These are phyloP conservation scores for Brachionus manjavacas DNA, from an alignment of 1,140 invertebrate genomes.

Conservation along the genomic window DNA sequence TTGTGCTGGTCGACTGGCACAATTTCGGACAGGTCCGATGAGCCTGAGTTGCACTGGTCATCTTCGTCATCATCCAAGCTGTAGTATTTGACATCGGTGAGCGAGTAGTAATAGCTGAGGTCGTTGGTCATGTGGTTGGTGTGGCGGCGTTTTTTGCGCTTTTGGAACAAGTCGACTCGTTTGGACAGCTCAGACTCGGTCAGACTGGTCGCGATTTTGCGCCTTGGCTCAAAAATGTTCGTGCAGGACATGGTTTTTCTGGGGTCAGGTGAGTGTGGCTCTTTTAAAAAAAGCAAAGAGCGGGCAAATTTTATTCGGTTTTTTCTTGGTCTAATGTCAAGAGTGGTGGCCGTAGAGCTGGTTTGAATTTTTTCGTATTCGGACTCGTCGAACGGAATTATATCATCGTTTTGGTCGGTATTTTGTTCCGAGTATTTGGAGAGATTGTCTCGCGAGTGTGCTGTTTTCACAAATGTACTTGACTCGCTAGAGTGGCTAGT, in stretches of 20 bases:
- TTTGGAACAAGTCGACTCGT: not conserved
- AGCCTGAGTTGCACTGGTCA: not conserved
- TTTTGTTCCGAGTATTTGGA: not conserved
- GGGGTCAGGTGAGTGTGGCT: not conserved
- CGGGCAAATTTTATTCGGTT: too few species aligned
- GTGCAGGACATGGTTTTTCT: slow-evolving; percentile 5
- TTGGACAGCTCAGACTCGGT: slow-evolving; percentile 26
- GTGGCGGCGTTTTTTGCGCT: not conserved
- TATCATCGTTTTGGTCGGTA: slow-evolving; percentile 14
- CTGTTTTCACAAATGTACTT: not conserved
- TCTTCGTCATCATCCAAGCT: slow-evolving; percentile 26
- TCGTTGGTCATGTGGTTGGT: not conserved
- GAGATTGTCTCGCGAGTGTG: not conserved
- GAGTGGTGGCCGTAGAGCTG: not conserved
- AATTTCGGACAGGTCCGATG: not conserved
- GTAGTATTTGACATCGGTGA: slow-evolving; percentile 34
- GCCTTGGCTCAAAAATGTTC: not conserved
- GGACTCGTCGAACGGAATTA: slow-evolving; percentile 44
- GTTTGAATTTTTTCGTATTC: slow-evolving; percentile 44
- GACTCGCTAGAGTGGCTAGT: not conserved
- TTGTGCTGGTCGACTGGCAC: not conserved
- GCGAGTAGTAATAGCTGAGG: slow-evolving; percentile 30
- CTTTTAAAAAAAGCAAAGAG: not conserved
- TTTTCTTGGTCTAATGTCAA: not conserved
- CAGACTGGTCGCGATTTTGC: slow-evolving; percentile 13